Base-by-base conservation (phyloP, 2,113 vertebrate genomes). In the Labrus mixtus region DNA sequence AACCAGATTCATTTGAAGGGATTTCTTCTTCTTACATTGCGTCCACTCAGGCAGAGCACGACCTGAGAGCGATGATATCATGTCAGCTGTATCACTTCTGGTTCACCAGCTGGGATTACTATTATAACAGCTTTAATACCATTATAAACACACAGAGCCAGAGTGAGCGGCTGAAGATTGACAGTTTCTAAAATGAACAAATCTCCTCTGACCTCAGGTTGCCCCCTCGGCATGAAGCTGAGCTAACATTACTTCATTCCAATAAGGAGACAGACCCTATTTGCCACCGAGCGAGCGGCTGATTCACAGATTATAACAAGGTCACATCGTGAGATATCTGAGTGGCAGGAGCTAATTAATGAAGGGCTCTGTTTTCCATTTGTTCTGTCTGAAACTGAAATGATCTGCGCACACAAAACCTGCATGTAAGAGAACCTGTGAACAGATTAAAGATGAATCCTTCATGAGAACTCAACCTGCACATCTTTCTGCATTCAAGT, bases 201-300 rank as follows among this genome's bases (percentile, higher is more conserved):
- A 71, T 68, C 76, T 75, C 65, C 6, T 20, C 69, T 33, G 67
- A 73, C 79, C 76, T 74, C 63, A 25, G 66, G 73, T 82, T 81
- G 82, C 59, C 72, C 59, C 76, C 86, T 76, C 76, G 23, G 17
- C 46, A 62, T 61, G 66, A 82, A 68, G 54, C 69, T 76, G 54
- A 79, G 79, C 76, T 69, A 73, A 77, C 71, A 74, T 83, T 62
- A 85, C 71, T 70, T 85, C 62, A 81, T 85, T 79, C 79, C 59
- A 71, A 63, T 39, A 59, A 72, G 46, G 15, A 77, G 48, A 82
- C 9, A 51, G 62, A 57, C 6, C 45, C 22, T 20, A 15, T 83
- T 56, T 77, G 67, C 59, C 67, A 33, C 70, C 7, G 9, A 72
- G 63, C 61, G 68, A 17, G 54, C 57, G 53, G 43, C 48, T 74